Evolutionary conservation across 2,888 invertebrate genomes (phyloP).

Genomic region (Drosophila subsilvestris): DNA sequence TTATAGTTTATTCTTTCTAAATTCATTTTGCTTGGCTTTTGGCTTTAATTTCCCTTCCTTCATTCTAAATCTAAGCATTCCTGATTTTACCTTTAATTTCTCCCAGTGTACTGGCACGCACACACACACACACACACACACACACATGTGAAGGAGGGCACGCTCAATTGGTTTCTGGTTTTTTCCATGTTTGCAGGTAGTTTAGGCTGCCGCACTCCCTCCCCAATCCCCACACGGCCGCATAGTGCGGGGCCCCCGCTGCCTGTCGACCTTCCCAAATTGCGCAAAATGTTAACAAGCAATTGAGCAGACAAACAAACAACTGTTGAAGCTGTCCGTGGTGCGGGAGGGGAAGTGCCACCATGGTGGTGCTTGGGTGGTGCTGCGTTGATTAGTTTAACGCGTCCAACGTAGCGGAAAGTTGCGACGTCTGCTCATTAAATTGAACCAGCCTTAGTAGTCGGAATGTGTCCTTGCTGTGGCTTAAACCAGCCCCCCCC

Average conservation of each 20-base stretch:
- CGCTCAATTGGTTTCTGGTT: slow-evolving; percentile 76
- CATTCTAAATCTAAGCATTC: too few relatives aligned
- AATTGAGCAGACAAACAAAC: slow-evolving; percentile 79
- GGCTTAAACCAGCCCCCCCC: neutral
- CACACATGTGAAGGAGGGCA: slow-evolving; percentile 15
- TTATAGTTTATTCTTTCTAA: too few relatives aligned
- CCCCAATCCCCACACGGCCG: neutral
- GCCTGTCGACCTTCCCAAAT: slow-evolving; percentile 55
- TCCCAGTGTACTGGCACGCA: neutral
- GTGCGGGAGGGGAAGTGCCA: slow-evolving; percentile 4
- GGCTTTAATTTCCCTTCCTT: too few relatives aligned
- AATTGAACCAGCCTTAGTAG: slow-evolving; percentile 76
- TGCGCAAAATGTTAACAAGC: slow-evolving; percentile 79
- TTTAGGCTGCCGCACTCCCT: slow-evolving; percentile 45
- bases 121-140: slow-evolving; percentile 27
- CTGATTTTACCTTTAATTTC: neutral
- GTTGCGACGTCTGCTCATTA: slow-evolving; percentile 75
- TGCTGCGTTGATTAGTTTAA: slow-evolving; percentile 73
- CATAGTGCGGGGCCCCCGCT: neutral
- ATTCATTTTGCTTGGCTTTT: too few relatives aligned
- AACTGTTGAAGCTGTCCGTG: slow-evolving; percentile 53
- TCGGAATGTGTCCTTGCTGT: slow-evolving; percentile 57
- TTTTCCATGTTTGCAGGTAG: slow-evolving; percentile 76
- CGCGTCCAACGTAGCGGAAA: slow-evolving; percentile 75
- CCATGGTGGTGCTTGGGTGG: neutral